phyloP scores from a whole-genome alignment of 2,888 invertebrate species.

The Seladonia tumulorum region DNA sequence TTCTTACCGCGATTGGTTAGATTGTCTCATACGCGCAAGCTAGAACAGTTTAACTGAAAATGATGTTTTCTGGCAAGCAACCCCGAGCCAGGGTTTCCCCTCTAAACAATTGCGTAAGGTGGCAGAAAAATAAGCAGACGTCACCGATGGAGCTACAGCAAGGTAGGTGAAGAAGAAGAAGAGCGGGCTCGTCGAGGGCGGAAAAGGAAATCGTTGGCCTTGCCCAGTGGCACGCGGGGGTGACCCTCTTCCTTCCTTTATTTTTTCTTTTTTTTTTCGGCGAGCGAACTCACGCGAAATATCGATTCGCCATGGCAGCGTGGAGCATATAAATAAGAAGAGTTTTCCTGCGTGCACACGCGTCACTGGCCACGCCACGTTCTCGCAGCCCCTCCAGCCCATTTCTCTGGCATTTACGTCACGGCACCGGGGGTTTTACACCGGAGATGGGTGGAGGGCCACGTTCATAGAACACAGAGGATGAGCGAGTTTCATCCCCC shows the following conservation, averaged over 20 bases:
- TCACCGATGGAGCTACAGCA: background rate
- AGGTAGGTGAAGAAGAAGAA: slow-evolving; percentile 3
- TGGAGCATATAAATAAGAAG: slow-evolving; percentile 83
- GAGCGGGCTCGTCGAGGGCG: slow-evolving; percentile 35
- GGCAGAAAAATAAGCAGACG: background rate
- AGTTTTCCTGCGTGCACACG: slow-evolving; percentile 84
- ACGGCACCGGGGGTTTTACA: slow-evolving; percentile 67
- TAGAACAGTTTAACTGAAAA: no score
- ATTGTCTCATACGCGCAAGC: no score
- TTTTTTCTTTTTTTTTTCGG: slow-evolving; percentile 43
- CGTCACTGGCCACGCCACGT: slow-evolving; percentile 82
- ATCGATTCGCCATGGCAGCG: slow-evolving; percentile 79
- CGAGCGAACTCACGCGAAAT: slow-evolving; percentile 78
- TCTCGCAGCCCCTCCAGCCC: slow-evolving; percentile 71
- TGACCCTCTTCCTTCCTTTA: slow-evolving; percentile 54
- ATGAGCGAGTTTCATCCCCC: slow-evolving; percentile 64
- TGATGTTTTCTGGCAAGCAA: no score
- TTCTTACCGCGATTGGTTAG: no score
- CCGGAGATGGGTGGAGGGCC: slow-evolving; percentile 72
- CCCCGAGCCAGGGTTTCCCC: no score
- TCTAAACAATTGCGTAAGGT: background rate
- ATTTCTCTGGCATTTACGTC: slow-evolving; percentile 79
- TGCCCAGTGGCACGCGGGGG: slow-evolving; percentile 23
- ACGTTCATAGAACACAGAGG: slow-evolving; percentile 61
- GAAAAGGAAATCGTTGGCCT: slow-evolving; percentile 58